These are phyloP conservation scores for Magallana gigas DNA, from an alignment of 1,140 invertebrate genomes.

Conservation along the genomic window DNA sequence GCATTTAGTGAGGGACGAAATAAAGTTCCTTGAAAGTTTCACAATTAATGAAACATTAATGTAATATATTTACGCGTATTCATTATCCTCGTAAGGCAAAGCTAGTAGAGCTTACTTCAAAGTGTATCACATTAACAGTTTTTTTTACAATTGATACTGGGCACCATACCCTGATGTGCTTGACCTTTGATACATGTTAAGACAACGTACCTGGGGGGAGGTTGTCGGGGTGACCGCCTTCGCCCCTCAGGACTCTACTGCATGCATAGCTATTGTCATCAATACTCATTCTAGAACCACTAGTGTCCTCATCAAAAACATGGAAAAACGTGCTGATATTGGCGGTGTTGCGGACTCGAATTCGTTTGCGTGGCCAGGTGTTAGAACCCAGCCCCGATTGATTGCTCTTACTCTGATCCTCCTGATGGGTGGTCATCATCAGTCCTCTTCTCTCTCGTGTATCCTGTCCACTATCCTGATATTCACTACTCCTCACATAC, in stretches of 20 bases:
- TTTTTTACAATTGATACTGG: too few species aligned
- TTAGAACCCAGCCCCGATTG: slow-evolving; percentile 55
- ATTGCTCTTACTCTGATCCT: slow-evolving; percentile 31
- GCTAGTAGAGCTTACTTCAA: too few species aligned
- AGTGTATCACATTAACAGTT: too few species aligned
- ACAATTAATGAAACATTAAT: neutral
- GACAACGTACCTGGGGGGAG: slow-evolving; percentile 54
- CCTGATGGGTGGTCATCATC: slow-evolving; percentile 37
- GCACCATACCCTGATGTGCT: neutral
- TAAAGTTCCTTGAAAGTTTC: neutral
- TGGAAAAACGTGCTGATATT: slow-evolving; percentile 52
- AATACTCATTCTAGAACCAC: slow-evolving; percentile 46
- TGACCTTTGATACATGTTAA: slow-evolving; percentile 20
- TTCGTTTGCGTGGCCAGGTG: slow-evolving; percentile 66
- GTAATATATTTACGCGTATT: too few species aligned
- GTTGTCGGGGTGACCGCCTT: slow-evolving; percentile 53
- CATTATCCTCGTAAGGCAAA: too few species aligned
- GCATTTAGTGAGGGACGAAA: neutral
- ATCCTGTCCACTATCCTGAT: slow-evolving; percentile 27
- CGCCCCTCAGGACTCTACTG: slow-evolving; percentile 54
- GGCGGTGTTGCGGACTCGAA: slow-evolving; percentile 50
- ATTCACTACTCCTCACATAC: neutral
- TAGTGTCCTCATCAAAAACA: slow-evolving; percentile 47
- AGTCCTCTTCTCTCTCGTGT: slow-evolving; percentile 32
- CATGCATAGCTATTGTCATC: slow-evolving; percentile 51